Base-by-base conservation (phyloP, 1,140 invertebrate genomes). In the Drosophila setifemur region DNA sequence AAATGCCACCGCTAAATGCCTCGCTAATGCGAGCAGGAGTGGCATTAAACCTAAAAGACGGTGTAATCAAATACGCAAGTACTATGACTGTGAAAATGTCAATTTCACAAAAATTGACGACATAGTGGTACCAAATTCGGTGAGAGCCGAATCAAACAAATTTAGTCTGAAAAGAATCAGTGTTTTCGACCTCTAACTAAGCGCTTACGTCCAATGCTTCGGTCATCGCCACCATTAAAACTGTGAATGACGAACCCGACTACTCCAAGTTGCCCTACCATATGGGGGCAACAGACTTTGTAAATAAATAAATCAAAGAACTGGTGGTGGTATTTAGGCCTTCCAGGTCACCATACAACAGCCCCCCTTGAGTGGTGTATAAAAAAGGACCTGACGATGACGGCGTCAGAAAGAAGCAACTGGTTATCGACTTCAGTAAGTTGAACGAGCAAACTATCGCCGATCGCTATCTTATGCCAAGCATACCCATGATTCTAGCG, bases 381-480 rank as follows among this genome's bases (percentile, higher is more conserved):
- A 85, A 79, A 49, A 69, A 77, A 48, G 52, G 57, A 19, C 25
- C 23, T n/a, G 58, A 73, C 26, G 26, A 23, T 1, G 4, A 21
- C 1, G 78, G 72, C 16, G 68, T 73, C 43, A 64, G 16, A 19
- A 86, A 89, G 44, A 70, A 73, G 48, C 21, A 89, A 21, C 45
- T 91, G n/a, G 90, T 90, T 2, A 67, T 90, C 7, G 89, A 91
- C 55, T 91, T 76, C 43, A 55, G 85, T 14, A 86, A 81, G 53
- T 23, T 91, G 5, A 91, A 90, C 31, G 52, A 78, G n/a, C 78
- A 67, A 48, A 90, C 76, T 1, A 71, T 85, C 5, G 63, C 48
- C 4, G 88, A 91, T 45, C 70, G 53, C n/a, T 93, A 91, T 77
- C 92, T 92, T 2, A 72, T 94, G 7, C 93, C 92, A 1, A 83